phyloP scores from a whole-genome alignment of 2,113 vertebrate species.

The Coregonus clupeaformis region DNA sequence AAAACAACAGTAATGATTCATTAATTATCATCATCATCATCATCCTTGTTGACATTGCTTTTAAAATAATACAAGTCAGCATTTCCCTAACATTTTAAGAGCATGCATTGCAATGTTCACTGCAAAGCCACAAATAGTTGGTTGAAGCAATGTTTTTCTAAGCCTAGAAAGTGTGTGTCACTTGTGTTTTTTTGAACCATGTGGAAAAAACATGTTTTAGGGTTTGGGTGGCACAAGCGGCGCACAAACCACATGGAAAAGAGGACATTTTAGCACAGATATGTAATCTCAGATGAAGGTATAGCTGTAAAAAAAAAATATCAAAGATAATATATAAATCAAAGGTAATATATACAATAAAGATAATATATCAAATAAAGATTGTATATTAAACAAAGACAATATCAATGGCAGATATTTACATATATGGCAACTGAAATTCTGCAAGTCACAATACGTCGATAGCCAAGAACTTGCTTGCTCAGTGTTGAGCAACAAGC shows the following conservation, averaged over 20 bases:
- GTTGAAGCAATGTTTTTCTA: slow-evolving; percentile 42
- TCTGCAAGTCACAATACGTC: slow-evolving; percentile 58
- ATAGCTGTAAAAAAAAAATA: slow-evolving; percentile 23
- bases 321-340: slow-evolving; percentile 24
- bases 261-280: slow-evolving; percentile 57
- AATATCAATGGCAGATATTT: slow-evolving; percentile 1
- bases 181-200: slow-evolving; percentile 56
- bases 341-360: too few relatives aligned
- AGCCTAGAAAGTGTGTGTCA: slow-evolving; percentile 50
- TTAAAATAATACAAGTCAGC: slow-evolving; percentile 28
- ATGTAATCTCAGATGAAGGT: slow-evolving; percentile 52
- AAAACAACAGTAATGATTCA: slow-evolving; percentile 14
- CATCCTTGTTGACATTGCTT: slow-evolving; percentile 12
- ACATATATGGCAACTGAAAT: slow-evolving; percentile 13
- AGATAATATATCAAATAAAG: too few relatives aligned
- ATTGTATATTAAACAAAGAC: too few relatives aligned
- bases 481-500: slow-evolving; percentile 50
- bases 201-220: slow-evolving; percentile 62
- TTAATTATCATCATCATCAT: slow-evolving; percentile 17
- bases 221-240: slow-evolving; percentile 64
- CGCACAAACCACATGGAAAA: slow-evolving; percentile 63
- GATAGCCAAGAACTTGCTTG: slow-evolving; percentile 26
- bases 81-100: slow-evolving; percentile 32
- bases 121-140: slow-evolving; percentile 44
- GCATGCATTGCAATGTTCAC: slow-evolving; percentile 46